These are phyloP conservation scores for Drosophila seclusa DNA, from an alignment of 2,888 invertebrate genomes.

Conservation along the genomic window DNA sequence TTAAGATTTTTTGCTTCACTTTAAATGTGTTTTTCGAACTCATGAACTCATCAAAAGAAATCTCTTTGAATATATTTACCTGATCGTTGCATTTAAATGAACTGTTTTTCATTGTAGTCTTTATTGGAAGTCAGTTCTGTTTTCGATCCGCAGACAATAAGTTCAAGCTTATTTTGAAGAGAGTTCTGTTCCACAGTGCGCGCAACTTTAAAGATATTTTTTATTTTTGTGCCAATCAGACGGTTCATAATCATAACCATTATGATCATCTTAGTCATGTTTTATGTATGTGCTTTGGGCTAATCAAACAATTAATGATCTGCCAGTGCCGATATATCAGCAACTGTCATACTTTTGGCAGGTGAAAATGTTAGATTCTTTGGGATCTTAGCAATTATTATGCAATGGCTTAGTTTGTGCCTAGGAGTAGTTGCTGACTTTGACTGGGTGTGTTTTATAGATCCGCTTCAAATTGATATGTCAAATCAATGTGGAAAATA, in stretches of 20 bases:
- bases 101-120: background rate
- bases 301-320: constrained; percentile 65
- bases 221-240: constrained; percentile 45
- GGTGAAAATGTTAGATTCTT: constrained; percentile 61
- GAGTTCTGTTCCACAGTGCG: constrained; percentile 50
- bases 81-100: background rate
- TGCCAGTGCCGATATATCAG: constrained; percentile 33
- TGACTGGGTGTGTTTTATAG: constrained; percentile 23
- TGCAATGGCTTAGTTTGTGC: constrained; percentile 20
- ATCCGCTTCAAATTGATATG: constrained; percentile 20
- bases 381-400: constrained; percentile 35
- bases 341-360: constrained; percentile 31
- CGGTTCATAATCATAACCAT: constrained; percentile 37
- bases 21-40: background rate
- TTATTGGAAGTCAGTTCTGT: background rate
- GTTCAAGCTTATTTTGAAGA: background rate
- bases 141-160: background rate
- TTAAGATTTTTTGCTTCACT: background rate
- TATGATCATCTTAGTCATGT: constrained; percentile 56
- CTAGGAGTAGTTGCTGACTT: background rate
- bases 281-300: constrained; percentile 68
- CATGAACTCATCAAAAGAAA: background rate
- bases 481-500: constrained; percentile 12
- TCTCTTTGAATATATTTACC: background rate
- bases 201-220: background rate